These are phyloP conservation scores for Galago senegalensis DNA, from an alignment of 2,797 vertebrate genomes.

Conservation along the genomic window DNA sequence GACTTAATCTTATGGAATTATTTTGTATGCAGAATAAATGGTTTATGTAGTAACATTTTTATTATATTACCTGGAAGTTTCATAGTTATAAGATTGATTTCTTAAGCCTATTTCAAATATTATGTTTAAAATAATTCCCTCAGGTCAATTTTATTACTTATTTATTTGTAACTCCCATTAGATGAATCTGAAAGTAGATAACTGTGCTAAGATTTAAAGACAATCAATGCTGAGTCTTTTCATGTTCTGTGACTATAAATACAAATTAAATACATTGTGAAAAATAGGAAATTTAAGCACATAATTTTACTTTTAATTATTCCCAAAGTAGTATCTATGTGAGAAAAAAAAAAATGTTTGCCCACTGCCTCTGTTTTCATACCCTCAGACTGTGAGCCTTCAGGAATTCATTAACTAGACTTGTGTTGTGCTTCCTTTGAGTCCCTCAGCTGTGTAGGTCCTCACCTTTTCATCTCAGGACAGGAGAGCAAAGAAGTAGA, in stretches of 20 bases:
- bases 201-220: neutral
- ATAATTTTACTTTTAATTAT: conserved; percentile 45
- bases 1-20: conserved; percentile 2
- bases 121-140: neutral
- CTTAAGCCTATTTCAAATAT: conserved; percentile 2
- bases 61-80: neutral
- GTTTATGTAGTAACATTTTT: conserved; percentile 20
- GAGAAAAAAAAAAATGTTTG: neutral
- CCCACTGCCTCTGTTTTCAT: neutral
- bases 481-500: neutral
- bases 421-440: neutral
- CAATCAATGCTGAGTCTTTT: neutral
- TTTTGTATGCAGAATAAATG: neutral
- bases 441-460: accelerated
- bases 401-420: neutral
- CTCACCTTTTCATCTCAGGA: neutral
- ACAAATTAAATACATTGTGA: neutral
- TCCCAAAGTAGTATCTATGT: neutral
- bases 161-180: neutral
- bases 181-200: conserved; percentile 23
- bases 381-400: neutral
- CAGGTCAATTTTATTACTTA: neutral
- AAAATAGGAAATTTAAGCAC: neutral
- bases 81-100: conserved; percentile 42
- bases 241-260: neutral